A percentile compares a stretch with the other conserved stretches of the same genome.
These are phyloP conservation scores for Heliangelus exortis DNA, from an alignment of 2,797 vertebrate genomes.

Conservation along the genomic window DNA sequence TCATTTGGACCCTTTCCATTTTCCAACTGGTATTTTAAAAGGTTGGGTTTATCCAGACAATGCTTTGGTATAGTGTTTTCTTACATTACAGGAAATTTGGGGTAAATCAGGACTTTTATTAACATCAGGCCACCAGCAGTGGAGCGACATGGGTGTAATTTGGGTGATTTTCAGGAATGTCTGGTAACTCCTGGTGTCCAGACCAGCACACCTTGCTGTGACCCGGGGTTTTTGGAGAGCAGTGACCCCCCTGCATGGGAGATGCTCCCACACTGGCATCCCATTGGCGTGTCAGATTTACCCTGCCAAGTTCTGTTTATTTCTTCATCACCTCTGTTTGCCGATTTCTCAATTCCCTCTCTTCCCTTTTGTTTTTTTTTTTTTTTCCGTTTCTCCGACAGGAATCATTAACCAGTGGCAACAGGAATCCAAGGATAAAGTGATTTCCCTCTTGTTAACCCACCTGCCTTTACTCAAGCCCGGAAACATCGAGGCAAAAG, in stretches of 20 bases:
- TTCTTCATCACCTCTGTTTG: not conserved
- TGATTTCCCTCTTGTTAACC: constrained; percentile 92
- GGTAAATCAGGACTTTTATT: fast-evolving
- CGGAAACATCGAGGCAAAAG: constrained; percentile 93
- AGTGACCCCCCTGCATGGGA: not conserved
- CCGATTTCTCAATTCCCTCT: constrained; percentile 10
- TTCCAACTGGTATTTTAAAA: not conserved
- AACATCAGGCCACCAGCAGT: not conserved
- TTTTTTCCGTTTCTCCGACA: constrained; percentile 10
- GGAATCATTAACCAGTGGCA: constrained; percentile 98
- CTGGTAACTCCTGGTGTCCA: not conserved
- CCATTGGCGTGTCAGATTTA: not conserved
- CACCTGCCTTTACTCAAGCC: constrained; percentile 97
- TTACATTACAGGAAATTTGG: fast-evolving
- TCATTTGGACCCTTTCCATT: not conserved
- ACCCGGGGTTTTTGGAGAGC: not conserved
- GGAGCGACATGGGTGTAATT: not conserved
- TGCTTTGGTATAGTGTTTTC: not conserved
- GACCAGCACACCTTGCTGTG: fast-evolving
- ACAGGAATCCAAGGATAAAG: constrained; percentile 93
- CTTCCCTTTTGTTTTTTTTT: not conserved
- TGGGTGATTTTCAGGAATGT: not conserved
- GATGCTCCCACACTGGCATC: not conserved
- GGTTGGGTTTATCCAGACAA: not conserved
- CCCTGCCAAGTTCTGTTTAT: not conserved